phyloP scores from a whole-genome alignment of 1,140 invertebrate genomes.

The Drosophila ogumai region DNA sequence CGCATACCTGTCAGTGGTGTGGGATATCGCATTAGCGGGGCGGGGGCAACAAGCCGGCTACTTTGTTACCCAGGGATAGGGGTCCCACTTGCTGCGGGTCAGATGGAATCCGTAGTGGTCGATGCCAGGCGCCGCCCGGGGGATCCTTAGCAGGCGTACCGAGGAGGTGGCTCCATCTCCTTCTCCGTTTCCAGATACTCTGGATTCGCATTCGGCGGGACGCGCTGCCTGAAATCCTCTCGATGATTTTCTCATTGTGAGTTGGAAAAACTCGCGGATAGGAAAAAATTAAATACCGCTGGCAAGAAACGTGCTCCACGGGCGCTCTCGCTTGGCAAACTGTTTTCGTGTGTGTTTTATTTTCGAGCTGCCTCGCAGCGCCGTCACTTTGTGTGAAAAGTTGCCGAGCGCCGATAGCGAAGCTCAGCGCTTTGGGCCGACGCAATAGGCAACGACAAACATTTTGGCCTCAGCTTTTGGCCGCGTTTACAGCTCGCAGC shows the following conservation, averaged over 20 bases:
- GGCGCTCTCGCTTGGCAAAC: slow-evolving; percentile 56
- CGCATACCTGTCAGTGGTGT: slow-evolving; percentile 77
- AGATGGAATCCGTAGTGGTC: slow-evolving; percentile 88
- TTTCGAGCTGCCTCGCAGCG: slow-evolving; percentile 21
- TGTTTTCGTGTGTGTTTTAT: slow-evolving; percentile 49
- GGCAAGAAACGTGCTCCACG: slow-evolving; percentile 57
- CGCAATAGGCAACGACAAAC: slow-evolving; percentile 45
- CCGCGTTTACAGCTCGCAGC: slow-evolving; percentile 35
- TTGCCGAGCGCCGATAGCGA: slow-evolving; percentile 40
- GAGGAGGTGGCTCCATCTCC: slow-evolving; percentile 33
- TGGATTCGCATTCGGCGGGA: not conserved
- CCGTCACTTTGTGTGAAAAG: slow-evolving; percentile 24
- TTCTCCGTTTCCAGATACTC: not conserved
- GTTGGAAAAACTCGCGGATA: slow-evolving; percentile 18
- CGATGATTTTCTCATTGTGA: slow-evolving; percentile 19
- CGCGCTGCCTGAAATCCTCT: slow-evolving; percentile 12
- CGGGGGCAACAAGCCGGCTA: slow-evolving; percentile 4
- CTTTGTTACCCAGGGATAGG: slow-evolving; percentile 88
- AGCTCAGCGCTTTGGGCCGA: slow-evolving; percentile 40
- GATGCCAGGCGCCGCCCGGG: slow-evolving; percentile 66
- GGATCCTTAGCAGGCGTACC: slow-evolving; percentile 79
- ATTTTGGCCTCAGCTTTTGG: slow-evolving; percentile 46
- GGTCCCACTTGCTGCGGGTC: slow-evolving; percentile 89
- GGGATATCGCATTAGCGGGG: slow-evolving; percentile 59
- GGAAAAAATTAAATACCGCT: slow-evolving; percentile 7